Conservation (phyloP, 2,888 invertebrate genomes). For the Belgica antarctica region DNA sequence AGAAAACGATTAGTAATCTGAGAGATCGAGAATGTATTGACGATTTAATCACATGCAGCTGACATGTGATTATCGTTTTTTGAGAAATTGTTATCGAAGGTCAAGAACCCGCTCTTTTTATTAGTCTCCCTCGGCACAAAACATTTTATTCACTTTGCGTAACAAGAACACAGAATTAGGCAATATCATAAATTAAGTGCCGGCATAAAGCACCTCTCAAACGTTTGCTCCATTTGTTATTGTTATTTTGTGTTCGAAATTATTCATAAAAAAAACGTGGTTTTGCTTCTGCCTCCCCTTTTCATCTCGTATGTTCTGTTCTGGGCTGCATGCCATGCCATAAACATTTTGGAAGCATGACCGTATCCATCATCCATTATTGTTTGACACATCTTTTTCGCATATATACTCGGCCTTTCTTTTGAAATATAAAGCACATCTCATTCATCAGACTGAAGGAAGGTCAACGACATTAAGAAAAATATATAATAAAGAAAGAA, state of each 20-base stretch:
- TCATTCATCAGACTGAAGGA: slow-evolving; percentile 3
- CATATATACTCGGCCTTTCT: background rate
- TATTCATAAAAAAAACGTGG: slow-evolving; percentile 17
- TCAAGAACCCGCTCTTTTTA: slow-evolving; percentile 42
- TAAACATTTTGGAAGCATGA: background rate
- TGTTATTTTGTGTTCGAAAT: background rate
- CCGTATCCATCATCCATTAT: background rate
- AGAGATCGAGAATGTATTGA: background rate
- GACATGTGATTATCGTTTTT: slow-evolving; percentile 41
- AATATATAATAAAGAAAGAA: slow-evolving; percentile 25
- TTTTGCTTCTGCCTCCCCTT: background rate
- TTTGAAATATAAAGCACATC: background rate
- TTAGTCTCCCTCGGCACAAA: slow-evolving; percentile 33
- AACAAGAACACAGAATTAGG: slow-evolving; percentile 29
- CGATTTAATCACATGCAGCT: slow-evolving; percentile 32
- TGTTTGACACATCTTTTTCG: slow-evolving; percentile 30
- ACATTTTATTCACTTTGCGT: slow-evolving; percentile 7
- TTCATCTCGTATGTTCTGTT: background rate
- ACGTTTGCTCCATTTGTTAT: background rate
- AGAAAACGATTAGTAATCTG: too few species aligned
- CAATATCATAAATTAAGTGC: slow-evolving; percentile 39
- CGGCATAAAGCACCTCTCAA: background rate
- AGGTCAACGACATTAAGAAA: slow-evolving; percentile 43
- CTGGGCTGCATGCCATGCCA: background rate
- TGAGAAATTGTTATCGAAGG: slow-evolving; percentile 43